Conservation (phyloP, 2,888 invertebrate species). For the Amitus sp. region DNA sequence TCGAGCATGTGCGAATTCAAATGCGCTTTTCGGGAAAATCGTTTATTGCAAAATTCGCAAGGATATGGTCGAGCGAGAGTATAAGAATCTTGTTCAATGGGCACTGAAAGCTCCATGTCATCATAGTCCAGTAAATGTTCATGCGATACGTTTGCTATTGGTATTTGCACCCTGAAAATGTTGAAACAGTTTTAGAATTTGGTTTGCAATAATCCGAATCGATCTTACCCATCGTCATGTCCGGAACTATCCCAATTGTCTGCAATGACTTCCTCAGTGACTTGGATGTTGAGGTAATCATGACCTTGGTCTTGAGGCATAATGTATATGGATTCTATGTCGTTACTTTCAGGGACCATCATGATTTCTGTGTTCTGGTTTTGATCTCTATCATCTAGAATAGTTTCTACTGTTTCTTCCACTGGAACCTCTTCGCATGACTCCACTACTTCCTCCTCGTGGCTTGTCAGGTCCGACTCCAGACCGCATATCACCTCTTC, state of each 20-base stretch:
- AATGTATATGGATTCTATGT: conserved; percentile 67
- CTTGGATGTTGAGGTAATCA: conserved; percentile 69
- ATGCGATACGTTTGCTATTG: conserved; percentile 65
- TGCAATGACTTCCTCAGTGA: conserved; percentile 83
- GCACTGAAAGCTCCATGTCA: conserved; percentile 80
- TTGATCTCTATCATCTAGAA: conserved; percentile 38
- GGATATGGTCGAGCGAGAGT: conserved; percentile 83
- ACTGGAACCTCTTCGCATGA: conserved; percentile 67
- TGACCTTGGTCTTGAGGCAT: conserved; percentile 65
- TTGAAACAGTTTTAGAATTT: neutral
- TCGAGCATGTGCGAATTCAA: conserved; percentile 89
- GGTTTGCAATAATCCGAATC: too few species aligned
- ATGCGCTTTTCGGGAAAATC: conserved; percentile 85
- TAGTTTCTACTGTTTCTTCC: conserved; percentile 60
- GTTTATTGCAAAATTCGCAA: conserved; percentile 85
- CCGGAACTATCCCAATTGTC: conserved; percentile 83
- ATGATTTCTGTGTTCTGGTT: conserved; percentile 55
- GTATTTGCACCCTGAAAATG: conserved; percentile 73
- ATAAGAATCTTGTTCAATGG: conserved; percentile 84
- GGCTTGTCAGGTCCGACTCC: conserved; percentile 64
- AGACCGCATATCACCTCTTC: conserved; percentile 70
- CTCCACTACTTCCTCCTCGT: conserved; percentile 61
- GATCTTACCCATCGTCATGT: conserved; percentile 76
- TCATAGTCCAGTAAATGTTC: conserved; percentile 70
- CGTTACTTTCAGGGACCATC: conserved; percentile 59